Evolutionary conservation across 2,888 invertebrate species (phyloP), one percentile per base, ranked within the genome.

Genomic region (Petrophora chlorosata): DNA sequence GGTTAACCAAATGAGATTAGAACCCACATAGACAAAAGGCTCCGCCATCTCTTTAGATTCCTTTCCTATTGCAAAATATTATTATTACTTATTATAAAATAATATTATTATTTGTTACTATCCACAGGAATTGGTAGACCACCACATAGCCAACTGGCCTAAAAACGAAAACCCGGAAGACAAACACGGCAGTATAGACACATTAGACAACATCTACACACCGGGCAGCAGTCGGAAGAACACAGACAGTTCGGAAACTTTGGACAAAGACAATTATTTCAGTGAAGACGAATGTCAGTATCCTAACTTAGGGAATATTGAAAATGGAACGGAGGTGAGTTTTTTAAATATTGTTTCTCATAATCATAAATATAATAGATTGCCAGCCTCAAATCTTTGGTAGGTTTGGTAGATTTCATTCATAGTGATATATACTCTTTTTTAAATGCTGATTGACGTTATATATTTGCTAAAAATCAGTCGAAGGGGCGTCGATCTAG

Each of bases 271-370:
- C 41, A 86, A 79, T 19, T 79, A 75, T 57, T 71, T 70, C 15
- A 78, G 80, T 39, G 88, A 87, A 30, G 89, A 90, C 25, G 87
- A 88, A 34, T 82, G 81, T 22, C 79, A 80, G n/a, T 84, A 82
- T 30, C 75, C 68, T 8, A 82, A 79, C 55, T 60, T 76, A 60
- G 70, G 63, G 22, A 79, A 73, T 35, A 63, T 61, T 4, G 85
- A 84, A 38, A 73, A 70, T 12, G 78, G 70, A 8, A 79, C 67
- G 53, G 84, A 85, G 61, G 87, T 85, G 32, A 70, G 70, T 12
- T 10, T 13, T 23, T 22, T 14, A 34, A 9, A 1, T 10, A 14
- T n/a, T 30, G 3, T 0, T 9, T 5, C 1, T n/a, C 3, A 30
- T 14, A 30, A 0, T 30, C 7, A 30, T 3, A 13, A 30, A 30